Base-by-base conservation (phyloP, 2,888 invertebrate species). In the Pseudococcus longispinus region DNA sequence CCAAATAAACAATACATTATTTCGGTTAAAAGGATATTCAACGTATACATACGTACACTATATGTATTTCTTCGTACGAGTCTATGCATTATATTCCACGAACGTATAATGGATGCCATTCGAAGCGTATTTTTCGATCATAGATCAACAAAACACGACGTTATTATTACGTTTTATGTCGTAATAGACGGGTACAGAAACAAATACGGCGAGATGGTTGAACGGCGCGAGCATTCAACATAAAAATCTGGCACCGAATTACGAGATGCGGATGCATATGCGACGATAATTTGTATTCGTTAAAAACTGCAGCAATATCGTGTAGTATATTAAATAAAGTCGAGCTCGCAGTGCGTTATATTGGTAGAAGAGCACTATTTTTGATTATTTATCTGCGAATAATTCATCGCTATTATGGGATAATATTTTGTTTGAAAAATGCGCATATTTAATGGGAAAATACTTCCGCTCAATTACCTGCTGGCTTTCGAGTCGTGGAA, bases 221-320 rank as follows among this genome's bases (percentile, higher is more conserved):
- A 18, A 70, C 60, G 32, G 29, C 23, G 20, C 65, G 70, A 70
- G 29, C 70, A 70, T 32, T 8, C 9, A 70, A 70, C 29, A 70
- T 70, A 70, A 70, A 70, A 29, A 70, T 70, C 70, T 70, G 70
- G 70, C 70, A 70, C 29, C 70, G 18, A 70, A 29, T 70, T 60
- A 23, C 20, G 9, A 8, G 37, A 5, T 37, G 37, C 37, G 37
- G 37, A 37, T 37, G 37, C 37, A 60, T 13, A 60, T 60, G 23
- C 60, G 60, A 23, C 29, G 70, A 23, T 70, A 70, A 70, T 70
- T 29, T 70, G 70, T 29, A 70, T 70, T 70, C 70, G 70, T 70
- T 70, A 29, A 70, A 70, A 70, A 29, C 29, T 70, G 70, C 70
- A 65, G 4, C 9, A 65, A 13, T n/a, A 60, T 60, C 37, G 1